These are phyloP conservation scores for Drosophila arawakana DNA, from an alignment of 1,140 invertebrate species.

Conservation along the genomic window DNA sequence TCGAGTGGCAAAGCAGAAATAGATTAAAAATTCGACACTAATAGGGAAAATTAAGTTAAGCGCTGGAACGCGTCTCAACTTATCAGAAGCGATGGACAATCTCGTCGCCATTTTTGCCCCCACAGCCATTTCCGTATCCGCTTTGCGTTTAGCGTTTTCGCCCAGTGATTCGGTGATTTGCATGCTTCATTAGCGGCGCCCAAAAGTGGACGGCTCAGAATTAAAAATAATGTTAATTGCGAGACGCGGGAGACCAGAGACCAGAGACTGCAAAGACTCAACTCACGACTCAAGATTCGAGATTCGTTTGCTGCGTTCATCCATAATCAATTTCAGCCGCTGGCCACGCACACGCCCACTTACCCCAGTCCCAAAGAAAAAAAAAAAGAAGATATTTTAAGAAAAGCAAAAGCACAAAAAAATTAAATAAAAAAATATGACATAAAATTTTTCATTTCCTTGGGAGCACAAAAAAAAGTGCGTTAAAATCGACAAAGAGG, in stretches of 20 bases:
- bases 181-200: slow-evolving; percentile 78
- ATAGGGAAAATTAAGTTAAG: slow-evolving; percentile 75
- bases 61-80: slow-evolving; percentile 55
- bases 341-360: slow-evolving; percentile 48
- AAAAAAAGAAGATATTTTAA: slow-evolving; percentile 1
- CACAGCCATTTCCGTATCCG: slow-evolving; percentile 24
- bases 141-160: neutral
- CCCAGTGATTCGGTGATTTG: slow-evolving; percentile 58
- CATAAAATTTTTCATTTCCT: slow-evolving; percentile 82
- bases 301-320: slow-evolving; percentile 56
- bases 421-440: slow-evolving; percentile 71
- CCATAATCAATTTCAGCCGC: slow-evolving; percentile 80
- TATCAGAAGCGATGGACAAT: slow-evolving; percentile 36
- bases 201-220: slow-evolving; percentile 57
- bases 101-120: neutral
- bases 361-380: neutral
- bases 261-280: neutral
- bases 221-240: slow-evolving; percentile 83
- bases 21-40: slow-evolving; percentile 74
- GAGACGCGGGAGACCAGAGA: slow-evolving; percentile 8
- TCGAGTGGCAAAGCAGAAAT: slow-evolving; percentile 50
- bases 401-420: slow-evolving; percentile 29
- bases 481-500: slow-evolving; percentile 55
- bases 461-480: slow-evolving; percentile 31
- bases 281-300: neutral